Evolutionary conservation across 2,797 vertebrate genomes (phyloP).

Genomic region (Sebastes oblongus): DNA sequence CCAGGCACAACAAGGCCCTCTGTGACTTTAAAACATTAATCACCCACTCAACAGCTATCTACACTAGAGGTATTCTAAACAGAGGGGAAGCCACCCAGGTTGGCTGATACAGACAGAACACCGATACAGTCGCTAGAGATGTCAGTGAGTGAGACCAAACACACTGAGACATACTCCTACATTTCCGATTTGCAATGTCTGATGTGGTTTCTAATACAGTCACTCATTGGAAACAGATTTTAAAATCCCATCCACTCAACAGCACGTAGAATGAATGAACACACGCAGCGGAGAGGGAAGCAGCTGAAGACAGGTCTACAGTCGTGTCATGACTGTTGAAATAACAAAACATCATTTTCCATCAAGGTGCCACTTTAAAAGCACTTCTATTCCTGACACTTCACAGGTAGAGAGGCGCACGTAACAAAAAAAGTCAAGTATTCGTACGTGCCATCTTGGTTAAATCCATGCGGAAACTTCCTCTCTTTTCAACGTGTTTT

Average conservation of each 20-base stretch:
- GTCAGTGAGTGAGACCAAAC: conserved; percentile 19
- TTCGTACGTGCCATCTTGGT: conserved; percentile 27
- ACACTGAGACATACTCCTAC: neutral
- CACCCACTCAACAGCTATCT: conserved; percentile 65
- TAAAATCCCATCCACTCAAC: neutral
- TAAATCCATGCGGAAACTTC: conserved; percentile 54
- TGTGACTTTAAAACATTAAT: conserved; percentile 68
- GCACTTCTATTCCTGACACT: conserved; percentile 52
- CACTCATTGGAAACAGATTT: neutral
- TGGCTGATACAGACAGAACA: conserved; percentile 31
- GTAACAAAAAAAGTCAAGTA: conserved; percentile 44
- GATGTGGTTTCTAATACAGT: neutral
- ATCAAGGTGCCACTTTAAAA: conserved; percentile 61
- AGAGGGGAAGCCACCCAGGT: conserved; percentile 65
- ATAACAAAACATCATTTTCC: conserved; percentile 62
- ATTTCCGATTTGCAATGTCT: neutral
- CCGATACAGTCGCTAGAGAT: neutral
- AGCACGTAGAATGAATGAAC: conserved; percentile 16
- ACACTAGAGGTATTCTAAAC: conserved; percentile 57
- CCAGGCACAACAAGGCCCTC: conserved; percentile 53
- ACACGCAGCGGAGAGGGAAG: conserved; percentile 39
- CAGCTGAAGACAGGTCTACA: conserved; percentile 53
- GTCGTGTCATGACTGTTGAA: conserved; percentile 42
- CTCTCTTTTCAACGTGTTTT: conserved; percentile 58
- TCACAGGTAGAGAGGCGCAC: conserved; percentile 41